Evolutionary conservation across 1,140 invertebrate genomes (phyloP).

Genomic region (Calliphora vicina): DNA sequence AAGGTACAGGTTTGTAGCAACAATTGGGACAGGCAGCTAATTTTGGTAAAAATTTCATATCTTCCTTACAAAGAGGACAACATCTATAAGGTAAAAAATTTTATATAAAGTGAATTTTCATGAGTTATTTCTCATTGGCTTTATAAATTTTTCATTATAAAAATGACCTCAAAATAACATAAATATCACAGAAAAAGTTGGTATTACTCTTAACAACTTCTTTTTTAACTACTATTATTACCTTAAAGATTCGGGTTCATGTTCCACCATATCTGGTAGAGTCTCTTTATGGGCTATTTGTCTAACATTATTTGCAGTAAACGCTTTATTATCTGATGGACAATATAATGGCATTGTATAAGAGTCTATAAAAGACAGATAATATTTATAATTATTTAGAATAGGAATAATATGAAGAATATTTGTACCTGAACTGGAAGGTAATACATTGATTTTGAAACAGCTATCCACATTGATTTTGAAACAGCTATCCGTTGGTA

Average conservation of each 20-base stretch:
- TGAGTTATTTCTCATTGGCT: too few relatives aligned
- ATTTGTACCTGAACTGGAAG: background rate
- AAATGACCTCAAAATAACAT: too few relatives aligned
- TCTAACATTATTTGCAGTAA: background rate
- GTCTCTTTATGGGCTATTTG: background rate
- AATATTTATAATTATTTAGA: background rate
- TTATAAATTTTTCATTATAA: too few relatives aligned
- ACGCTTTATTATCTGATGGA: background rate
- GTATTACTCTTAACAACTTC: too few relatives aligned
- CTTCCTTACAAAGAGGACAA: constrained; percentile 52
- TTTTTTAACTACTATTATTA: background rate
- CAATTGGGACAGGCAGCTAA: constrained; percentile 55
- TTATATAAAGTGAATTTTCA: too few relatives aligned
- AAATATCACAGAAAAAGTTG: too few relatives aligned
- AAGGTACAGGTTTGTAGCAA: constrained; percentile 53
- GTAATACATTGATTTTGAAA: too few relatives aligned
- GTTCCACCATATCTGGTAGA: background rate
- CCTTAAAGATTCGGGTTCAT: background rate
- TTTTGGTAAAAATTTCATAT: constrained; percentile 54
- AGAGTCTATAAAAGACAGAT: background rate
- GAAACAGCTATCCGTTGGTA: too few relatives aligned
- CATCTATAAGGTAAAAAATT: constrained; percentile 25
- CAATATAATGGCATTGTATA: background rate
- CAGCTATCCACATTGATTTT: too few relatives aligned
- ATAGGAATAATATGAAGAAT: background rate